Conservation (phyloP, 2,888 invertebrate species). For the Galerucella nymphaeae region DNA sequence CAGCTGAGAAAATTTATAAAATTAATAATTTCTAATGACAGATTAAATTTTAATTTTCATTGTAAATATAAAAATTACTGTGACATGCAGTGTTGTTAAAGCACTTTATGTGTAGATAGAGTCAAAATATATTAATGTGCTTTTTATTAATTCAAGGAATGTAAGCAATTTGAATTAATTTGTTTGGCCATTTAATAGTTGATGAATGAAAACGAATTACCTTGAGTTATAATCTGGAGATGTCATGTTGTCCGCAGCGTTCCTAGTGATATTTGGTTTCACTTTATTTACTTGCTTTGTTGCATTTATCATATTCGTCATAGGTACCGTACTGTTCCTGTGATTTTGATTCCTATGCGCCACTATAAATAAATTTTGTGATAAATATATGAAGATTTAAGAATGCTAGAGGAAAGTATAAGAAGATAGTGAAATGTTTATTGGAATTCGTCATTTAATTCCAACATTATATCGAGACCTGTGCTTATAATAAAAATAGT, state of each 20-base stretch:
- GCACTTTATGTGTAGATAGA: constrained; percentile 24
- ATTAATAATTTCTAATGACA: no score
- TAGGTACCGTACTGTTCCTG: constrained; percentile 76
- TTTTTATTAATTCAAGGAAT: constrained; percentile 5
- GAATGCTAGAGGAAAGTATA: no score
- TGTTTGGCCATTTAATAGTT: background rate
- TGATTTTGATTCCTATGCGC: constrained; percentile 82
- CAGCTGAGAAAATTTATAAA: no score
- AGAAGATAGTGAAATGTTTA: no score
- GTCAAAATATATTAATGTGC: constrained; percentile 5
- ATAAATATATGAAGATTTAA: background rate
- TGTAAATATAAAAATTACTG: no score
- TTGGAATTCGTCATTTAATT: no score
- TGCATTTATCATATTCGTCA: constrained; percentile 78
- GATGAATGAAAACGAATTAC: constrained; percentile 52
- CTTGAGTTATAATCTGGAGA: constrained; percentile 77
- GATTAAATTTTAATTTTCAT: no score
- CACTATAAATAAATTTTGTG: constrained; percentile 67
- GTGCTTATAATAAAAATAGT: no score
- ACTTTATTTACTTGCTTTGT: constrained; percentile 90
- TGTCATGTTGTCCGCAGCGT: constrained; percentile 78
- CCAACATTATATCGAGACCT: no score
- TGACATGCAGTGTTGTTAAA: constrained; percentile 38
- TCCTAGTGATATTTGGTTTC: constrained; percentile 86
- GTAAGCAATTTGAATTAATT: background rate